These are phyloP conservation scores for Zeugodacus cucurbitae DNA, from an alignment of 1,140 invertebrate genomes.

Conservation along the genomic window DNA sequence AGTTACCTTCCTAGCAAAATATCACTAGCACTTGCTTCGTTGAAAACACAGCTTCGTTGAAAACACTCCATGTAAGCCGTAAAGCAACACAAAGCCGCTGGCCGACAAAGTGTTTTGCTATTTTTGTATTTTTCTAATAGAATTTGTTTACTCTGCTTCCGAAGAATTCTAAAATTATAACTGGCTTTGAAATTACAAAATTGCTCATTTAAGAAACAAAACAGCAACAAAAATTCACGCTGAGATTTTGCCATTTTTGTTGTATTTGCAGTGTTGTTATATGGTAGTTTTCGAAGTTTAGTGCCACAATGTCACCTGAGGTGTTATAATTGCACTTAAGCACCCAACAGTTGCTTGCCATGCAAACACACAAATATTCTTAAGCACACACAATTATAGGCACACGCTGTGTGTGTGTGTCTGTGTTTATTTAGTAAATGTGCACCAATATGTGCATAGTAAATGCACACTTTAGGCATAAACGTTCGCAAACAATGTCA, in stretches of 20 bases:
- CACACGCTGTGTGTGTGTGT: too few relatives aligned
- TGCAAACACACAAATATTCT: neutral
- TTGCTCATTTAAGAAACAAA: too few relatives aligned
- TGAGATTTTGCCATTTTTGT: neutral
- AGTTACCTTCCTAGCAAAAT: neutral
- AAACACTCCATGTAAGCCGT: neutral
- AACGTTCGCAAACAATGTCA: conserved; percentile 3
- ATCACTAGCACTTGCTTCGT: neutral
- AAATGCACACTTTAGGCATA: neutral
- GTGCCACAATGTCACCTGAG: neutral
- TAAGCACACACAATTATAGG: neutral
- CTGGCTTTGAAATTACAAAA: too few relatives aligned
- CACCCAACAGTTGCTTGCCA: neutral
- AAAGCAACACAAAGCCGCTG: neutral
- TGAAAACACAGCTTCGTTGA: neutral
- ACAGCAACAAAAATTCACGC: neutral
- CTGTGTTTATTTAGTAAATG: neutral
- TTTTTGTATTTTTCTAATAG: neutral
- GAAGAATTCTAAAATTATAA: too few relatives aligned
- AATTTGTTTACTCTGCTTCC: neutral
- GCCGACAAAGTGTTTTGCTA: too few relatives aligned
- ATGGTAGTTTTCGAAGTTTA: neutral
- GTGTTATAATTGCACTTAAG: conserved; percentile 7
- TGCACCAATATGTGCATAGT: neutral
- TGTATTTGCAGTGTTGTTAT: neutral